phyloP scores from a whole-genome alignment of 2,113 vertebrate species.

The Callithrix jacchus region DNA sequence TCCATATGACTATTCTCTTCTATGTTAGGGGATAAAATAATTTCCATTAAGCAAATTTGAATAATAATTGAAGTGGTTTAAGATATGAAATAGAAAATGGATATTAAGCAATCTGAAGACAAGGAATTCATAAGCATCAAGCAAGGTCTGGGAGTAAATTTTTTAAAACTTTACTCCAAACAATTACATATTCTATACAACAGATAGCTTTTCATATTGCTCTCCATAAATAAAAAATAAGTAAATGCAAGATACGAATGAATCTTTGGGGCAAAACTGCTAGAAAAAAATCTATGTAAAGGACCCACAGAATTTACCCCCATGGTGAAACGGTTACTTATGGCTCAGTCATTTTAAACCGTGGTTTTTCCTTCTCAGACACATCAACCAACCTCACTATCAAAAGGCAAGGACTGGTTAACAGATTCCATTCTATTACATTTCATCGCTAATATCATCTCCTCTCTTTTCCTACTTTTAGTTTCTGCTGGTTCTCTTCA shows the following conservation, averaged over 20 bases:
- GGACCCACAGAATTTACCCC: not conserved
- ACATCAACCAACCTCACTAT: not conserved
- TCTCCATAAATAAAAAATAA: not conserved
- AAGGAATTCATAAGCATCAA: not conserved
- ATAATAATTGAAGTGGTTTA: not conserved
- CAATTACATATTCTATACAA: not conserved
- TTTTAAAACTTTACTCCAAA: not conserved
- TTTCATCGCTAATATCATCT: not conserved
- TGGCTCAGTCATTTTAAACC: rapidly evolving
- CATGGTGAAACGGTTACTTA: rapidly evolving
- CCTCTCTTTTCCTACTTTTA: not conserved
- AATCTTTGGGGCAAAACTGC: not conserved
- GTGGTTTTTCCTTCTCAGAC: not conserved
- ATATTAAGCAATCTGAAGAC: not conserved
- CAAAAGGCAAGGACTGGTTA: not conserved
- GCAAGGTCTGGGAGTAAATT: not conserved
- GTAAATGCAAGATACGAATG: not conserved
- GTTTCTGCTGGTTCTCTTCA: not conserved
- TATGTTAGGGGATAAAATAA: not conserved
- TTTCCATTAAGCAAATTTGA: not conserved
- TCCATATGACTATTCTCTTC: not conserved
- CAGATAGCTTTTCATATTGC: not conserved
- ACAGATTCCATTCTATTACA: not conserved
- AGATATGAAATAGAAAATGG: not conserved
- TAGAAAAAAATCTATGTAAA: not conserved